Evolutionary conservation across 2,888 invertebrate species (phyloP), one percentile per base, ranked within the genome.

Genomic region (Rhaphigaster nebulosa): DNA sequence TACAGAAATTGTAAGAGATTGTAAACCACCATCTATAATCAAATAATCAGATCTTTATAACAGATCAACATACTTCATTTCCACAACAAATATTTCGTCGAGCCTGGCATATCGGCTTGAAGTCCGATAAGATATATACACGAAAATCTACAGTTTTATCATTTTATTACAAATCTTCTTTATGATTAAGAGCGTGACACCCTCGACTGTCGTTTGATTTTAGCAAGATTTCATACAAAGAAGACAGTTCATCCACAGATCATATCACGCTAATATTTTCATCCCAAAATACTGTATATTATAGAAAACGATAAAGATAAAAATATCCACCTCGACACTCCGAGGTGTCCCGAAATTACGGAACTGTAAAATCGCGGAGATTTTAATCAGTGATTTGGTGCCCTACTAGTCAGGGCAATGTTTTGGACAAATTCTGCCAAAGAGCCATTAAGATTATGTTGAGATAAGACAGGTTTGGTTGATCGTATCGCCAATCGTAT

Each of bases 371-470:
- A 20, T 20, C 34, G 6, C 8, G 0, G 34, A 76, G 70, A 76
- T 76, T 38, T 38, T 76, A 20, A 76, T 76, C 70, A 76, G 38
- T 76, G 70, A 76, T 76, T 76, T 76, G 70, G 34, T 76, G 38
- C 20, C 70, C 70, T 38, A 76, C 34, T 76, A 38, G 34, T 15
- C 20, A 13, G 70, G 8, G 10, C 29, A 20, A 38, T 76, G 23
- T 76, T 76, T 76, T 23, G 70, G 70, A 76, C 70, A 38, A 76
- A 76, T 76, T 76, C 38, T 76, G 70, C 70, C 70, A 76, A 76
- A 76, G 20, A 20, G 23, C 70, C 23, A 76, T 76, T 76, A 38
- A 76, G 70, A 76, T 76, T 0, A 26, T 76, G 70, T 38, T 23
- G 34, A 38, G 70, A 76, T 76, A 76, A 38, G 29, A 23, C 70